phyloP scores from a whole-genome alignment of 2,113 vertebrate genomes.

The Anoura caudifer region DNA sequence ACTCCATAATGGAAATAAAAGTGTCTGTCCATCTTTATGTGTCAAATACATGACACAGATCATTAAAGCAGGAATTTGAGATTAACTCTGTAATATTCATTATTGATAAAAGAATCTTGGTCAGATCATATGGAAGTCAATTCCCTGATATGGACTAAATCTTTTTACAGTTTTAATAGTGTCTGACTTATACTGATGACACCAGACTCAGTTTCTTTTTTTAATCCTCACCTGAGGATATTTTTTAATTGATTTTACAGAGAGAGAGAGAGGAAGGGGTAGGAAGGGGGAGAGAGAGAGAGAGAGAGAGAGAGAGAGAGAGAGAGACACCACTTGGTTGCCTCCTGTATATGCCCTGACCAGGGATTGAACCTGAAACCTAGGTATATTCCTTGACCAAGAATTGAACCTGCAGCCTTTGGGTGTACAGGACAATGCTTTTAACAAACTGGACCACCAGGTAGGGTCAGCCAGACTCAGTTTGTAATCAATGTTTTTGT shows the following conservation, averaged over 20 bases:
- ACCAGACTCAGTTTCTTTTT: slow-evolving; percentile 9
- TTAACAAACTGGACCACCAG: too few relatives aligned
- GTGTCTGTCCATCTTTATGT: background rate
- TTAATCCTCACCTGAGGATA: too few relatives aligned
- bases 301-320: too few relatives aligned
- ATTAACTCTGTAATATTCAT: slow-evolving; percentile 1
- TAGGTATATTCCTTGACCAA: too few relatives aligned
- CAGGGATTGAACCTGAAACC: too few relatives aligned
- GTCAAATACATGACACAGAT: background rate
- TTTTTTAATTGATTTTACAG: too few relatives aligned
- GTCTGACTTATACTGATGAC: background rate
- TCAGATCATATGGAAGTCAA: background rate
- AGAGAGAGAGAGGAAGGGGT: too few relatives aligned
- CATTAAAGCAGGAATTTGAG: background rate
- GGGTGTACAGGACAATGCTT: too few relatives aligned
- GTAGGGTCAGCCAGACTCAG: background rate
- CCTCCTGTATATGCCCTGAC: too few relatives aligned
- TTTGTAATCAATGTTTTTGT: slow-evolving; percentile 34
- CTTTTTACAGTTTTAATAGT: background rate
- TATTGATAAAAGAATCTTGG: background rate
- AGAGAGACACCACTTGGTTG: too few relatives aligned
- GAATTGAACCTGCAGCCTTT: too few relatives aligned
- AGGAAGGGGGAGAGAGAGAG: too few relatives aligned
- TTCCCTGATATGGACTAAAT: background rate
- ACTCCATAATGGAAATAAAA: background rate